Base-by-base conservation (phyloP, 2,888 invertebrate genomes). In the Noctuana brunneofusca region DNA sequence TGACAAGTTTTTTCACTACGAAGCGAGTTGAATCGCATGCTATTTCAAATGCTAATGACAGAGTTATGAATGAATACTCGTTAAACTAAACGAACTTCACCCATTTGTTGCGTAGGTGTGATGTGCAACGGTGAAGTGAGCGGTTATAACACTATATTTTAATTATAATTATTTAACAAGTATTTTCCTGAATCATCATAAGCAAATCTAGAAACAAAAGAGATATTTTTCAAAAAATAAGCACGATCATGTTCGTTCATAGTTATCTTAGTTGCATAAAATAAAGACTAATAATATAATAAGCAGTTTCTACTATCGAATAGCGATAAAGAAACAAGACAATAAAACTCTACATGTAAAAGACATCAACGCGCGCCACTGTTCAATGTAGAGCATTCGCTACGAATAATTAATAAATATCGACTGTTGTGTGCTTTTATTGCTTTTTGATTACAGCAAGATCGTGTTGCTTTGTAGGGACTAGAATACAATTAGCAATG, bases 61-160 rank as follows among this genome's bases (percentile, higher is more conserved):
- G 68, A 64, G 71, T 68, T 71, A 66, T 76, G 75, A 76, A 76
- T 75, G 75, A 71, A 72, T 53, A 66, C 69, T 72, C 70, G 72
- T 72, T 71, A 72, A 68, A 63, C 62, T 63, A 58, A 65, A 66
- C 56, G 64, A 59, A 65, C 64, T 60, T 48, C 48, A 53, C 38
- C 18, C 53, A 58, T 63, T 63, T 57, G 52, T 60, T 52, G 49
- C 49, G 41, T 62, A n/a, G n/a, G n/a, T n/a, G 22, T 56, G 49
- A 62, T 38, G 18, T 60, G 48, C 38, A 62, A 55, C 35, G 46
- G 53, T 8, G 46, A 53, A 49, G 54, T 60, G 54, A 24, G 53
- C 35, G 54, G 46, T 27, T 38, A 3, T 9, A 41, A 18, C 41
- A 18, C 14, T n/a, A 41, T 18, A 30, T 20, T 46, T 20, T 57